Conservation (phyloP, 2,888 invertebrate genomes). For the Nymphalis polychloros region DNA sequence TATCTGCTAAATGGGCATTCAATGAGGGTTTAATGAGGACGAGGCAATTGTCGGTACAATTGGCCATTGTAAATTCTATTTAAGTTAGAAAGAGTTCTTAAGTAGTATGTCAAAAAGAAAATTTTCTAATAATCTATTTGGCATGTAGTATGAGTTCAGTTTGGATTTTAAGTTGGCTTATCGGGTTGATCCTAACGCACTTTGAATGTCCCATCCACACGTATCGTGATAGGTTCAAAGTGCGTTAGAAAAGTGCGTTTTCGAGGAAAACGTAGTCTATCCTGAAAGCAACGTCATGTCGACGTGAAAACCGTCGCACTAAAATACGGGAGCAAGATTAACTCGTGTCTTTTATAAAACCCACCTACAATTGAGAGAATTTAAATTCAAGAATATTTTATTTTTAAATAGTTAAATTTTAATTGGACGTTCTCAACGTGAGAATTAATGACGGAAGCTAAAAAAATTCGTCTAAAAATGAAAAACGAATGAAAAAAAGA, state of each 20-base stretch:
- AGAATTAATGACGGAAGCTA: slow-evolving; percentile 64
- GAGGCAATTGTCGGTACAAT: background rate
- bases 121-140: background rate
- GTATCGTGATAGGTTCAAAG: slow-evolving; percentile 1
- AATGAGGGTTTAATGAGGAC: slow-evolving; percentile 15
- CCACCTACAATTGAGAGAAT: background rate
- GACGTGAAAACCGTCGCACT: slow-evolving; percentile 3
- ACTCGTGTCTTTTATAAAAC: background rate
- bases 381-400: slow-evolving; percentile 9
- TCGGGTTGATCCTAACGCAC: slow-evolving; percentile 9
- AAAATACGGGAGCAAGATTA: background rate
- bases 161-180: background rate
- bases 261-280: slow-evolving; percentile 7
- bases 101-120: background rate
- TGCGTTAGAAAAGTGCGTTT: slow-evolving; percentile 8
- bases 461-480: slow-evolving; percentile 70
- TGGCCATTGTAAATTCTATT: background rate
- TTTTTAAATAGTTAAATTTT: slow-evolving; percentile 14
- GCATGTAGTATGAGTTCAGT: background rate
- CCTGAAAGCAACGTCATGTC: slow-evolving; percentile 4
- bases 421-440: slow-evolving; percentile 51
- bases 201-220: slow-evolving; percentile 9
- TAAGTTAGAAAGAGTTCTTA: background rate
- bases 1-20: slow-evolving; percentile 12
- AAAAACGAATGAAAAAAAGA: slow-evolving; percentile 77